Conservation (phyloP, 2,888 invertebrate genomes). For the Rhorus exstirpatorius region DNA sequence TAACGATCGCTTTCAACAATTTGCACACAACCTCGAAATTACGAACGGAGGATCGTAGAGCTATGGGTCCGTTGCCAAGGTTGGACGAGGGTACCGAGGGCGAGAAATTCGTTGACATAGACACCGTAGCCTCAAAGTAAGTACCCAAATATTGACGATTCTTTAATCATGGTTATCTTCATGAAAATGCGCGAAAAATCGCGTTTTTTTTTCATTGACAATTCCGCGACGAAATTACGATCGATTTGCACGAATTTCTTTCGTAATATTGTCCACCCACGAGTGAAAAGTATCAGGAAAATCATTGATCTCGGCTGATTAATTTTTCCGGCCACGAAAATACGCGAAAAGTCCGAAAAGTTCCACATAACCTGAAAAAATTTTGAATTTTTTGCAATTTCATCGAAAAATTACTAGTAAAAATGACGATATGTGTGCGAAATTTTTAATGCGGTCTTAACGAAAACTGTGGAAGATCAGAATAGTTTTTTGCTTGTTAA, state of each 20-base stretch:
- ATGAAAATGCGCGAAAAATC: too few relatives aligned
- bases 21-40: constrained; percentile 70
- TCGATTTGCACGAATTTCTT: neutral
- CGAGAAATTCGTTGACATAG: constrained; percentile 91
- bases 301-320: neutral
- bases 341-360: neutral
- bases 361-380: constrained; percentile 18
- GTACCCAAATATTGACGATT: constrained; percentile 70
- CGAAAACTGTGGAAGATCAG: neutral
- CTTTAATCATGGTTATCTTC: neutral
- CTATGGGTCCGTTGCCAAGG: constrained; percentile 82
- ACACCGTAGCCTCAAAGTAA: constrained; percentile 89
- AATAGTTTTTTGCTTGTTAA: neutral
- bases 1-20: constrained; percentile 32
- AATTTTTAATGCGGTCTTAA: neutral
- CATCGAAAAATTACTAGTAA: neutral
- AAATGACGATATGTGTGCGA: neutral
- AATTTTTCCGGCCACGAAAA: neutral
- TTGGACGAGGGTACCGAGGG: constrained; percentile 93
- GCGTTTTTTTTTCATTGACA: too few relatives aligned
- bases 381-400: neutral
- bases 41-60: constrained; percentile 81
- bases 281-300: too few relatives aligned
- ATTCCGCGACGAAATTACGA: too few relatives aligned
- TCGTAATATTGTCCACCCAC: too few relatives aligned